Conservation (phyloP, 1,140 invertebrate genomes). For the Drosophila guanche region DNA sequence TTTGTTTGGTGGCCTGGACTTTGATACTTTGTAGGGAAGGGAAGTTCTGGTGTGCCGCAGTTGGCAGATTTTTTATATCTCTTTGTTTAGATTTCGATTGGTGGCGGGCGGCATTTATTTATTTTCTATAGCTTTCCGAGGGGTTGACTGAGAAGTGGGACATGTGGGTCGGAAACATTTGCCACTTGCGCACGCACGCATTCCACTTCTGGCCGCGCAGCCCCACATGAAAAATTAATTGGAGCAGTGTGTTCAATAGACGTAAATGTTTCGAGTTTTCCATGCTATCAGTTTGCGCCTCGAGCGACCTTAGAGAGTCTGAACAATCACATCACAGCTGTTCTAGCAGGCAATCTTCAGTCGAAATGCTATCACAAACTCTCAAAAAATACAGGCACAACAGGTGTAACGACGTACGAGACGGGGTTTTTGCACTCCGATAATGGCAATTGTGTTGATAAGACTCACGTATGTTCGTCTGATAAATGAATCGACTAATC, state of each 20-base stretch:
- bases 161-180: conserved; percentile 28
- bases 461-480: too few relatives aligned
- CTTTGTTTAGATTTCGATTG: conserved; percentile 60
- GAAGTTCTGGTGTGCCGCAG: conserved; percentile 41
- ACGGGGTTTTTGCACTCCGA: conserved; percentile 6
- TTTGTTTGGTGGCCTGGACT: conserved; percentile 33
- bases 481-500: too few relatives aligned
- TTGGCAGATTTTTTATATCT: conserved; percentile 56
- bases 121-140: conserved; percentile 15
- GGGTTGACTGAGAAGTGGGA: neutral
- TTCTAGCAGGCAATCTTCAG: neutral
- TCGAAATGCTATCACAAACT: conserved; percentile 1
- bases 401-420: neutral
- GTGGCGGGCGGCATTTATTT: conserved; percentile 44
- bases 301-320: too few relatives aligned
- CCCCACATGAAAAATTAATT: conserved; percentile 35
- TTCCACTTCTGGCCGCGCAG: conserved; percentile 26
- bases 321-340: too few relatives aligned
- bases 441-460: too few relatives aligned
- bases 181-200: conserved; percentile 33
- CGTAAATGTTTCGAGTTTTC: conserved; percentile 13
- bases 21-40: conserved; percentile 23
- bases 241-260: conserved; percentile 30
- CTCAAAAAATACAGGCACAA: neutral
- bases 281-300: too few relatives aligned